Percentiles rank a stretch among this genome's conserved stretches.
phyloP scores from a whole-genome alignment of 2,888 invertebrate species.

The Agelastica alni region DNA sequence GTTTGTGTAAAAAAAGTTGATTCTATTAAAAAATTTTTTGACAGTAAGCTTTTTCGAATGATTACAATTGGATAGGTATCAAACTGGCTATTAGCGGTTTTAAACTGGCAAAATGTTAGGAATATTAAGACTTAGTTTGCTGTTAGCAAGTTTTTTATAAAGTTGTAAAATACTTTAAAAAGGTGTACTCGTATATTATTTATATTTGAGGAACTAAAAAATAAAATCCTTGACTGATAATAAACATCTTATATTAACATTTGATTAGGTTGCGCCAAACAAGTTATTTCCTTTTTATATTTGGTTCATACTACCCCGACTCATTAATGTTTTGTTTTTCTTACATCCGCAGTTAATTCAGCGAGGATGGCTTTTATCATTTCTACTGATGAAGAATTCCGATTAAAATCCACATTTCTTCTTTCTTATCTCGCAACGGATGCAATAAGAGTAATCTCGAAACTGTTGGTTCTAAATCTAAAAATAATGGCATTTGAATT shows the following conservation, averaged over 20 bases:
- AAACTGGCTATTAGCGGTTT: no score
- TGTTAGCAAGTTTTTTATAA: no score
- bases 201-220: no score
- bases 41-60: no score
- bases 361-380: conserved; percentile 27
- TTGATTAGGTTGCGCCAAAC: conserved; percentile 20
- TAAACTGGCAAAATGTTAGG: no score
- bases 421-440: conserved; percentile 24
- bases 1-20: no score
- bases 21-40: no score
- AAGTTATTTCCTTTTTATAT: conserved; percentile 23
- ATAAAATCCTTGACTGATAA: no score
- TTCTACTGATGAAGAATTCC: conserved; percentile 23
- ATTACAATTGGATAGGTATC: no score
- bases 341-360: conserved; percentile 28
- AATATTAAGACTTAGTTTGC: no score
- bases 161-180: no score
- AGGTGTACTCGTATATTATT: no score
- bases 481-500: conserved; percentile 14
- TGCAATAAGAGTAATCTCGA: conserved; percentile 23
- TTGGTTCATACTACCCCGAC: conserved; percentile 22
- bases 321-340: conserved; percentile 31
- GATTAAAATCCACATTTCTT: conserved; percentile 23
- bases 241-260: conserved; percentile 8
- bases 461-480: conserved; percentile 24